Base-by-base conservation (phyloP, 1,140 invertebrate species). In the Pseudomyrmex flavicornis region DNA sequence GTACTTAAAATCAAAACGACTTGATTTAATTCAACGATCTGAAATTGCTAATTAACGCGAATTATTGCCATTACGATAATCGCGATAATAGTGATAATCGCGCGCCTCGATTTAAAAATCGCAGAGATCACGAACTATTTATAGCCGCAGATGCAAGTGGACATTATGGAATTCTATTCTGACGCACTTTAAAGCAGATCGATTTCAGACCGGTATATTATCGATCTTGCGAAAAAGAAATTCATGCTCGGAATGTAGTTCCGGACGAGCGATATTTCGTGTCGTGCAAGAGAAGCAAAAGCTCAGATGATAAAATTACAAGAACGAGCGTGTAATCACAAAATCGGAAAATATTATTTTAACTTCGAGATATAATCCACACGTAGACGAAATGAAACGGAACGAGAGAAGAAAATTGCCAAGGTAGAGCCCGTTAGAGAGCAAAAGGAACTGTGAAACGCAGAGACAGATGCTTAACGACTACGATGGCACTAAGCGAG, bases 181-280 rank as follows among this genome's bases (percentile, higher is more conserved):
- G 35, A 61, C 7, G 26, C 48, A 12, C 13, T 56, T 82, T 56
- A 65, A 82, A 88, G 88, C 79, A 83, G 82, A 62, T 59, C 35
- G 35, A 85, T 88, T 83, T 73, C 7, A 8, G 77, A 85, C 88
- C 86, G 62, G 62, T 88, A 88, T 88, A 70, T 77, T 88, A 88
- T 88, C 87, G 86, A 85, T 84, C 52, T 66, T 62, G 84, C 20
- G 20, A 22, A 1, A 22, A 22, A 22, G 70, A 66, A 88, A 88
- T 88, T 35, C 87, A 85, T 54, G 84, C 80, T 44, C 15, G 87
- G 52, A 61, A 79, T 35, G 46, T 68, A 83, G 59, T 44, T 76
- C 56, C 65, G 65, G 63, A 72, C 54, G 70, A 82, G 61, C 82
- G 65, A 65, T 52, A 83, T 74, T 86, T 82, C 9, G 15, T 75